These are phyloP conservation scores for Alloscopus bannaensis DNA, from an alignment of 2,888 invertebrate species.

Conservation along the genomic window DNA sequence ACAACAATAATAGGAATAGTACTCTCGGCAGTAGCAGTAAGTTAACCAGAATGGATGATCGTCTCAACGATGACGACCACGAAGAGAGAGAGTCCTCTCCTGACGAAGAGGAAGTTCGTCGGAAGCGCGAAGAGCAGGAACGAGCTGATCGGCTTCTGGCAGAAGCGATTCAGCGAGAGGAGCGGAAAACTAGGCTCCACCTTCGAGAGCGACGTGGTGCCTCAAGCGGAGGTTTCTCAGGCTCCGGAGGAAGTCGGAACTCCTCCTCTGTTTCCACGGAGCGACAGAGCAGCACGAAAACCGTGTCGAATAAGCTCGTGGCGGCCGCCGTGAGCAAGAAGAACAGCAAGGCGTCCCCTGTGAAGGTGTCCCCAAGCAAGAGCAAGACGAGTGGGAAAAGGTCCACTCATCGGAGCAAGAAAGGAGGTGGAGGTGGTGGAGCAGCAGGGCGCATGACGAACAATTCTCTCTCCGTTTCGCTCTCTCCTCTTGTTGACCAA, in stretches of 20 bases:
- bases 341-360: constrained; percentile 49
- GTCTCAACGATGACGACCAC: background rate
- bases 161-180: constrained; percentile 71
- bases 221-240: constrained; percentile 61
- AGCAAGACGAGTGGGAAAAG: constrained; percentile 75
- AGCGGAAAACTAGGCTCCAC: constrained; percentile 69
- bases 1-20: constrained; percentile 13
- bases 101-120: constrained; percentile 67
- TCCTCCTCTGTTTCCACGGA: constrained; percentile 56
- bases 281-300: constrained; percentile 29
- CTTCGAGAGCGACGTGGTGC: constrained; percentile 70
- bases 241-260: constrained; percentile 38
- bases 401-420: constrained; percentile 74
- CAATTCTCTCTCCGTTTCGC: constrained; percentile 71
- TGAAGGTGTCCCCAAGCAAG: constrained; percentile 48
- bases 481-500: constrained; percentile 63
- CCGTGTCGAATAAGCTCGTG: constrained; percentile 52
- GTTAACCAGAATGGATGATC: constrained; percentile 46
- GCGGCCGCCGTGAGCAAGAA: constrained; percentile 59
- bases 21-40: constrained; percentile 27
- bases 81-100: constrained; percentile 40
- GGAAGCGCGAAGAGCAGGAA: constrained; percentile 71
- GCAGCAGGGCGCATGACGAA: constrained; percentile 75
- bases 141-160: constrained; percentile 72
- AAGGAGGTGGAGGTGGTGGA: too few species aligned